phyloP scores from a whole-genome alignment of 1,140 invertebrate species.

The Drosophila mayri region DNA sequence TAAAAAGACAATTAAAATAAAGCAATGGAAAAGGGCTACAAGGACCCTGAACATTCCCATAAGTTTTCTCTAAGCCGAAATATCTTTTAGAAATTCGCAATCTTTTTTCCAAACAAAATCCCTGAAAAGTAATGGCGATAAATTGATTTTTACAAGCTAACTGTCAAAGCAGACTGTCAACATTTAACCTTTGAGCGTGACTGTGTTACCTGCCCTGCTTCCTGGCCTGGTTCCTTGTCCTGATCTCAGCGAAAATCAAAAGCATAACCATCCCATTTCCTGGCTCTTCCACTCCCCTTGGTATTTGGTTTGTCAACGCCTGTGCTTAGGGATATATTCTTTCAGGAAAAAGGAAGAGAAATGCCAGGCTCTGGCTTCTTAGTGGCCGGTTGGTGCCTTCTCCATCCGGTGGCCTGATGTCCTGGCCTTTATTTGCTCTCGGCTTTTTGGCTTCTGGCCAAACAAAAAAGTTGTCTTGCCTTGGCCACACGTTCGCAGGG shows the following conservation, averaged over 20 bases:
- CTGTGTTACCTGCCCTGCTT: constrained; percentile 39
- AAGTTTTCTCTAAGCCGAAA: background rate
- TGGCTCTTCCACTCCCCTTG: constrained; percentile 12
- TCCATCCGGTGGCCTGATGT: constrained; percentile 19
- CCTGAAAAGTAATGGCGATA: constrained; percentile 34
- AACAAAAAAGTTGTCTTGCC: constrained; percentile 52
- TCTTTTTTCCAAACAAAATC: constrained; percentile 19
- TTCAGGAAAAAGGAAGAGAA: constrained; percentile 38
- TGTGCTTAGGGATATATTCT: constrained; percentile 47
- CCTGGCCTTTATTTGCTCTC: constrained; percentile 37
- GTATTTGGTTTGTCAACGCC: constrained; percentile 47
- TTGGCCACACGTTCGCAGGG: constrained; percentile 34
- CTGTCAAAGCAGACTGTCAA: constrained; percentile 45
- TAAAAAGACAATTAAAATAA: background rate
- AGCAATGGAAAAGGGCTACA: background rate
- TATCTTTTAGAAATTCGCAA: background rate
- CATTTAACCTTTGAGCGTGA: constrained; percentile 48
- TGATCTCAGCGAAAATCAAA: constrained; percentile 29
- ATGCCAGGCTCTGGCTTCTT: constrained; percentile 26
- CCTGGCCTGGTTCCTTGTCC: constrained; percentile 11
- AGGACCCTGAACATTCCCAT: background rate
- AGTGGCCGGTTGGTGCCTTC: constrained; percentile 15
- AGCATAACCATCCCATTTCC: constrained; percentile 30
- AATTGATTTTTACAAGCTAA: constrained; percentile 55
- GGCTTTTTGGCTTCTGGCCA: constrained; percentile 55